Percentiles rank a stretch among this genome's conserved stretches.
Evolutionary conservation across 2,113 vertebrate species (phyloP).

Genomic region (Xenopus tropicalis): DNA sequence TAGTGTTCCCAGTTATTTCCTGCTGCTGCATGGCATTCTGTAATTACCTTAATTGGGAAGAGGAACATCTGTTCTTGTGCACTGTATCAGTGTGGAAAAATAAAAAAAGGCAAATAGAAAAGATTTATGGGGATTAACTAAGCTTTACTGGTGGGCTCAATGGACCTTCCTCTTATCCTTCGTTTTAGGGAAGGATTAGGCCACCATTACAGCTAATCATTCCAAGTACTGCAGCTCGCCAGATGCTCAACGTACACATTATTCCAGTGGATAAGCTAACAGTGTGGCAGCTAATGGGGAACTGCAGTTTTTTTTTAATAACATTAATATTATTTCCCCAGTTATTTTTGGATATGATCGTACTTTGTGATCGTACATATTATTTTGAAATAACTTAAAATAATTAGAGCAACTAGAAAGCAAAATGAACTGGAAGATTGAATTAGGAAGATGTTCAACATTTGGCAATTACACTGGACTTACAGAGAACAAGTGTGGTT

Average conservation of each 20-base stretch:
- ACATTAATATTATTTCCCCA: slow-evolving; percentile 12
- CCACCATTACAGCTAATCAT: slow-evolving; percentile 47
- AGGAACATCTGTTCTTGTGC: slow-evolving; percentile 22
- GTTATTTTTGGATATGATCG: slow-evolving; percentile 12
- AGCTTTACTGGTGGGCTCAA: slow-evolving; percentile 46
- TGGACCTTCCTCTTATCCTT: slow-evolving; percentile 47
- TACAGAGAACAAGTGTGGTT: too few relatives aligned
- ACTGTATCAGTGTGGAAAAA: slow-evolving; percentile 38
- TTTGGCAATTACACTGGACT: too few relatives aligned
- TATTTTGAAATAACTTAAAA: too few relatives aligned
- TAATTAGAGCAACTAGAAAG: too few relatives aligned
- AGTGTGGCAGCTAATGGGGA: slow-evolving; percentile 30
- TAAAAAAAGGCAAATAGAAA: slow-evolving; percentile 49
- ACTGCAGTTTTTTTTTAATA: background rate
- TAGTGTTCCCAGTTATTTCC: slow-evolving; percentile 43
- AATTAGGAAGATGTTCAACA: too few relatives aligned
- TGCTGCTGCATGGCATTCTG: slow-evolving; percentile 35
- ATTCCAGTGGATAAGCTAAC: slow-evolving; percentile 34
- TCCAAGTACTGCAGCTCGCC: slow-evolving; percentile 18
- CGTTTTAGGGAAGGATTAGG: slow-evolving; percentile 40
- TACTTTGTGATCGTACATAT: background rate
- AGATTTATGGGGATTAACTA: slow-evolving; percentile 49
- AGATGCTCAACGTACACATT: slow-evolving; percentile 37
- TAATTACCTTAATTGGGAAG: slow-evolving; percentile 45
- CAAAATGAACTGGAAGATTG: too few relatives aligned